These are phyloP conservation scores for Pachyramphus minor DNA, from an alignment of 2,113 vertebrate genomes.

Conservation along the genomic window DNA sequence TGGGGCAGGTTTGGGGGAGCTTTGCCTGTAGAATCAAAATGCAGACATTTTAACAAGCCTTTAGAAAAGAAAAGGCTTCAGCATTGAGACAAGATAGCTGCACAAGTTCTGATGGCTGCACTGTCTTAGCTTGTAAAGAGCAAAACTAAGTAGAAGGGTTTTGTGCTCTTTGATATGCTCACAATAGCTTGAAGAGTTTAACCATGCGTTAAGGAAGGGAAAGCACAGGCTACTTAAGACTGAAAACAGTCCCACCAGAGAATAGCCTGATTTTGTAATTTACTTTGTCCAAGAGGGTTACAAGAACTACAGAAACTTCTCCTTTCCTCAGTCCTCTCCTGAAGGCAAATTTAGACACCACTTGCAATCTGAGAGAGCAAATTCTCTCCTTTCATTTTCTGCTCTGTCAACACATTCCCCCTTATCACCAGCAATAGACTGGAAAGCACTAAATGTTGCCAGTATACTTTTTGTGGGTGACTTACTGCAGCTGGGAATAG, in stretches of 20 bases:
- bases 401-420: background rate
- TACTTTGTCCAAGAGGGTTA: background rate
- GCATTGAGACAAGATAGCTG: too few relatives aligned
- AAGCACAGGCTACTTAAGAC: background rate
- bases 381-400: background rate
- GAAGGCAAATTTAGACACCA: background rate
- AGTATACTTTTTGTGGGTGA: background rate
- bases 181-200: background rate
- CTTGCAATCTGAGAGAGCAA: too few relatives aligned
- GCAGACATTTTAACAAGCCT: too few relatives aligned
- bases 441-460: background rate
- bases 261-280: background rate
- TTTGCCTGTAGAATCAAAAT: too few relatives aligned
- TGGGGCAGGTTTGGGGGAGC: too few relatives aligned
- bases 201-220: background rate
- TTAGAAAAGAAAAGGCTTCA: too few relatives aligned
- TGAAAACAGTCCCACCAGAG: background rate
- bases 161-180: background rate
- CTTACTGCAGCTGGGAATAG: background rate
- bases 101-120: background rate
- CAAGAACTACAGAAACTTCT: background rate
- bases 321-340: background rate
- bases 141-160: background rate
- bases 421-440: background rate
- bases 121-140: background rate